Evolutionary conservation across 2,888 invertebrate genomes (phyloP).

Genomic region (Philhelius pedissequus): DNA sequence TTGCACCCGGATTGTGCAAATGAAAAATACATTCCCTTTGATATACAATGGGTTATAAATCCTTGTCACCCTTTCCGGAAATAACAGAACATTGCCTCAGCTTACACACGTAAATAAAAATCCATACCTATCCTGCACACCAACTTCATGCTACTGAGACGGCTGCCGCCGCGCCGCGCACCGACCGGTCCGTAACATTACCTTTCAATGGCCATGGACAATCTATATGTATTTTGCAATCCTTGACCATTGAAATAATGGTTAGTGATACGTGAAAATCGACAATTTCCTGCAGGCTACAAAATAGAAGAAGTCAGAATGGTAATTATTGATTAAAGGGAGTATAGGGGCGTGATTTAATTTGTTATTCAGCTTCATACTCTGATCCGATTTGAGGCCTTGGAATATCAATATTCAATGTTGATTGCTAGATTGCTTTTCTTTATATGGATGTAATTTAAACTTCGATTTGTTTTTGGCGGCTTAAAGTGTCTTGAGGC

Average conservation of each 20-base stretch:
- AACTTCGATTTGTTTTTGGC: no score
- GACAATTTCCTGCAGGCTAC: constrained; percentile 47
- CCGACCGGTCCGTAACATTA: not conserved
- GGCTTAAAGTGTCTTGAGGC: no score
- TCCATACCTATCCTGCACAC: constrained; percentile 1
- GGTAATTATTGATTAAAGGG: constrained; percentile 39
- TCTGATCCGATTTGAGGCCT: not conserved
- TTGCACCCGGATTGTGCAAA: constrained; percentile 26
- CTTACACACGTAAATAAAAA: constrained; percentile 19
- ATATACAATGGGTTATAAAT: constrained; percentile 53
- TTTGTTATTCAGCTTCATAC: constrained; percentile 23
- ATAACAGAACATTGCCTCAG: constrained; percentile 55
- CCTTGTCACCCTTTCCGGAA: constrained; percentile 55
- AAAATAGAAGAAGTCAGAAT: constrained; percentile 19
- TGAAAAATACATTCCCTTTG: constrained; percentile 50
- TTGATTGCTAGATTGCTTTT: not conserved
- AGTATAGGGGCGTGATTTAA: constrained; percentile 35
- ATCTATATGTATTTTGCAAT: constrained; percentile 2
- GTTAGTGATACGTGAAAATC: constrained; percentile 56
- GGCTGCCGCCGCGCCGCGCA: no score
- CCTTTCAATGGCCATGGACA: constrained; percentile 12
- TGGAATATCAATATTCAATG: not conserved
- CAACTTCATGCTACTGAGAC: constrained; percentile 31
- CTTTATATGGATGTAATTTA: no score
- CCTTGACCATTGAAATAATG: constrained; percentile 51